Evolutionary conservation across 2,888 invertebrate genomes (phyloP).

Genomic region (Meloe dianella): DNA sequence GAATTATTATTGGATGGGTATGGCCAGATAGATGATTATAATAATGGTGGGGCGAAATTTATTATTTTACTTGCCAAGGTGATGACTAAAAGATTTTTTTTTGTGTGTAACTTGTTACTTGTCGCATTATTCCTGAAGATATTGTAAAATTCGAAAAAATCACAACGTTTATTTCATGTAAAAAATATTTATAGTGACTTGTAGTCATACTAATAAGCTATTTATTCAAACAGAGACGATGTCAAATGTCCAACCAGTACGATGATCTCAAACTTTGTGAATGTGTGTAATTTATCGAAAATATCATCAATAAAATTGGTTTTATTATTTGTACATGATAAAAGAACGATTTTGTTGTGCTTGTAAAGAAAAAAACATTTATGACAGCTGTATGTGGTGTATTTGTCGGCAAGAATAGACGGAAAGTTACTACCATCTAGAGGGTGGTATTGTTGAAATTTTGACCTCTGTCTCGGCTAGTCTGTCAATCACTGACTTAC

Average conservation of each 20-base stretch:
- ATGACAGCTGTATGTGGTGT: neutral
- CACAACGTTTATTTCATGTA: neutral
- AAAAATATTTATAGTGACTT: conserved; percentile 1
- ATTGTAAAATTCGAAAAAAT: conserved; percentile 12
- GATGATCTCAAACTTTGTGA: conserved; percentile 2
- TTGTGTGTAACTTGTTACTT: conserved; percentile 14
- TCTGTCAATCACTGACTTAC: conserved; percentile 35
- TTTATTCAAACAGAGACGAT: neutral
- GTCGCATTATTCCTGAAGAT: conserved; percentile 10
- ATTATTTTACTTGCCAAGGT: conserved; percentile 10
- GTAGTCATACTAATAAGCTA: neutral
- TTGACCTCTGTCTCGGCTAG: conserved; percentile 31
- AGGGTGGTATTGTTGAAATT: conserved; percentile 29
- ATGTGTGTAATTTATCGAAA: neutral
- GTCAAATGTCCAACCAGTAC: neutral
- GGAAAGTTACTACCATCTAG: neutral
- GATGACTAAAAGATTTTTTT: conserved; percentile 12
- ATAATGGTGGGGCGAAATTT: conserved; percentile 10
- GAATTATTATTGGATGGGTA: conserved; percentile 13
- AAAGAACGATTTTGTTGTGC: neutral
- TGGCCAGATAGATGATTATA: conserved; percentile 9
- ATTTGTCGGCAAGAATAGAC: neutral
- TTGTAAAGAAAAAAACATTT: neutral
- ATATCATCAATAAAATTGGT: neutral
- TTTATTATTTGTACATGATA: neutral